phyloP scores from a whole-genome alignment of 37 sponge, comb jelly and placozoan species.

The Axinella damicornis region DNA sequence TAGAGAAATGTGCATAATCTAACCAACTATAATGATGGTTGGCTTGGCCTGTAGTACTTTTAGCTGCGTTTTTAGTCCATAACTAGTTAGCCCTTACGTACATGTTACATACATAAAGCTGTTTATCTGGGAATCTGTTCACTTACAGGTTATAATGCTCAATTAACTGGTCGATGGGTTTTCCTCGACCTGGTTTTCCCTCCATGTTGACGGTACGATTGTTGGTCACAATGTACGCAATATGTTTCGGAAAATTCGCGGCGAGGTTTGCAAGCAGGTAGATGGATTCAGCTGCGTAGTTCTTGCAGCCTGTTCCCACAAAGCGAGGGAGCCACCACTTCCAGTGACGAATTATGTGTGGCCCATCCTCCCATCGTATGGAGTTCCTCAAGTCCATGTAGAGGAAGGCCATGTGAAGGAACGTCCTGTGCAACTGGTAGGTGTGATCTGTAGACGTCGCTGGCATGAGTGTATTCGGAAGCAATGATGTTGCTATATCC shows the following conservation, averaged over 20 bases:
- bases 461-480: neutral
- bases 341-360: constrained; percentile 20
- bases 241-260: constrained; percentile 26
- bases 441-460: neutral
- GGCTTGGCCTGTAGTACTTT: neutral
- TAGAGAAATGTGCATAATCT: no score
- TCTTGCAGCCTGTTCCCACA: no score
- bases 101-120: no score
- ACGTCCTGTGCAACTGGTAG: neutral
- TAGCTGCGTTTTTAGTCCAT: neutral
- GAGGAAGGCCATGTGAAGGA: constrained; percentile 8
- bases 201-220: constrained; percentile 40
- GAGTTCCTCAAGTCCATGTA: constrained; percentile 15
- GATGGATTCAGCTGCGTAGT: no score
- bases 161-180: no score
- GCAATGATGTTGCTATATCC: neutral
- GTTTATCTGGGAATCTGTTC: no score
- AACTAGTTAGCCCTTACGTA: no score
- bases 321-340: constrained; percentile 23
- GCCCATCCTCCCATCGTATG: constrained; percentile 32
- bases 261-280: constrained; percentile 8
- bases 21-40: no score
- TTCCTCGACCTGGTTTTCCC: constrained; percentile 33
- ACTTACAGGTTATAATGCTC: constrained; percentile 27
- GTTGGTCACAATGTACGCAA: constrained; percentile 29